Evolutionary conservation across 2,888 invertebrate species (phyloP), one percentile per base, ranked within the genome.

Genomic region (Trypoxylon attenuatum): DNA sequence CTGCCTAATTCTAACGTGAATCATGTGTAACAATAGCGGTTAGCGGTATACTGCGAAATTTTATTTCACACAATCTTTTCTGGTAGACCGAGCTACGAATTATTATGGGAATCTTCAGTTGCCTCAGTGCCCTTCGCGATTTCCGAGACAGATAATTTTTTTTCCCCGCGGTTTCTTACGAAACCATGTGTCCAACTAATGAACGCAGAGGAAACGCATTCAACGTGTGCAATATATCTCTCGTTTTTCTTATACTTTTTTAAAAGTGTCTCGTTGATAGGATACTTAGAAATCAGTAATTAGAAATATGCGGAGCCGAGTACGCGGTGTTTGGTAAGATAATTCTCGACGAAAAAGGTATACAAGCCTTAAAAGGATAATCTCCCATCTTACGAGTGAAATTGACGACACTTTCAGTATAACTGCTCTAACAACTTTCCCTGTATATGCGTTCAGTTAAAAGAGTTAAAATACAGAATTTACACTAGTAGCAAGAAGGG

Each of bases 21-120:
- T 33, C 33, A 33, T 33, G 33, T 33, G 33, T 33, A 33, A 33
- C 33, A 33, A 33, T 33, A 13, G 33, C 13, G 33, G n/a, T n/a
- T n/a, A n/a, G n/a, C n/a, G n/a, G n/a, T n/a, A n/a, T n/a, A 33
- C 33, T 33, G 33, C n/a, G 3, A 27, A 13, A 13, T 33, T 33
- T 13, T 10, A 4, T 33, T 33, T 13, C 13, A 10, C 47, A 49
- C 25, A 15, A n/a, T 42, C 25, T 22, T 56, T 50, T 56, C 60
- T 56, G 49, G 8, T 43, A 25, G 49, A 56, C 29, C 41, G 56
- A 45, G 42, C 41, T 49, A 56, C 49, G 38, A 56, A 56, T 61
- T 39, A 10, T 41, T 38, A 39, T 21, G 29, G n/a, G 27, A 46
- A 53, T 38, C 27, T 22, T 27, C 39, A 18, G 22, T 59, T 47